Evolutionary conservation across 92 coral and sea anemone genomes (phyloP), one percentile per base, ranked within the genome.

Genomic region (Porites rus): DNA sequence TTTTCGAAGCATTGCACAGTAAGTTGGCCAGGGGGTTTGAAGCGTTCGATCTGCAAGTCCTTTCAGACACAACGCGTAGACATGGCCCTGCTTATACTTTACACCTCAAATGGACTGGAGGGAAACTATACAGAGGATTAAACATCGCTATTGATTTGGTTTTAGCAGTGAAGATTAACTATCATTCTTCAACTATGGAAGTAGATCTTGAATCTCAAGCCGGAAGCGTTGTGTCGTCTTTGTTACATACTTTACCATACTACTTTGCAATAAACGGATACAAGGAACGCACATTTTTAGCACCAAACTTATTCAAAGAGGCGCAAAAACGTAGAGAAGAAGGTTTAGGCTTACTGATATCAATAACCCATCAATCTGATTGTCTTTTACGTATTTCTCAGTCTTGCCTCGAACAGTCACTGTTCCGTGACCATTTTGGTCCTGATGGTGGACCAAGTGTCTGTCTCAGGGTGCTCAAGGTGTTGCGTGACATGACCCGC

Each of bases 141-240:
- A 50, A 10, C 0, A 84, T 84, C 46, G 52, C 69, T 18, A 82
- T 84, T 8, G 88, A 84, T 52, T 84, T 84, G 79, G 17, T 75
- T 51, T 20, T 84, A 51, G 82, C 88, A 8, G 88, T 84, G 52
- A 84, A 75, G 64, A 84, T 84, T 12, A 74, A 68, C 52, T 51
- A 14, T 21, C 88, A 65, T 10, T 66, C 88, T 9, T 58, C 50
- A 10, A 76, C 56, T 10, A 59, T 63, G 63, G 74, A 58, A 22
- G 10, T 76, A 10, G 67, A 59, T 1, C 54, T 76, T 59, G 67
- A 76, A 16, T 24, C 80, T 61, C 14, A 22, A 7, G n/a, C 67
- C 1, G 80, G 80, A 13, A 76, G 22, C 16, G 80, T 76, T 3
- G 1, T 76, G 0, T 25, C 14, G n/a, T 25, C 68, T 16, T 18